Evolutionary conservation across 2,113 vertebrate genomes (phyloP).

Genomic region (Pituophis catenifer): DNA sequence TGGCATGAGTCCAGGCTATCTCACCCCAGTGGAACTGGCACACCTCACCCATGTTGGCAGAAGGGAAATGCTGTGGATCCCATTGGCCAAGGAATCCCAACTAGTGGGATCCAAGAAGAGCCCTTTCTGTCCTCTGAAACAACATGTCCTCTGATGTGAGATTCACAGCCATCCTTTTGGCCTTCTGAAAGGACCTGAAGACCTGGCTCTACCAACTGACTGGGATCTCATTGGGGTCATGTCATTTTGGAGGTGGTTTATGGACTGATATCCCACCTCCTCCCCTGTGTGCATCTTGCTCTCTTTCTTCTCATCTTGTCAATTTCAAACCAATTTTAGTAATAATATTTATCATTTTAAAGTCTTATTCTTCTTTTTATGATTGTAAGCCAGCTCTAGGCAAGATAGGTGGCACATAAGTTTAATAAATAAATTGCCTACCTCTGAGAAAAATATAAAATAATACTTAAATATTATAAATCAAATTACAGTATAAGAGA

Average conservation of each 20-base stretch:
- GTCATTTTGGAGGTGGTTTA: background rate
- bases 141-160: background rate
- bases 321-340: background rate
- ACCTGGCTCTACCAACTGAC: background rate
- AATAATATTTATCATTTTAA: background rate
- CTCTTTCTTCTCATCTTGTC: background rate
- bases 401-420: background rate
- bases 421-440: background rate
- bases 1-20: background rate
- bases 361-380: background rate
- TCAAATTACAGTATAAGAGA: background rate
- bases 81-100: background rate
- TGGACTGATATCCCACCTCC: background rate
- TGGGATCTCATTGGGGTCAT: background rate
- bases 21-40: background rate
- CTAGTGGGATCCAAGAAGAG: background rate
- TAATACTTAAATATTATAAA: background rate
- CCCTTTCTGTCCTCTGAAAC: background rate
- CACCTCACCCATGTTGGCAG: background rate
- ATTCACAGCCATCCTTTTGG: background rate
- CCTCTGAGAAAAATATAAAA: fast-evolving
- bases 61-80: background rate
- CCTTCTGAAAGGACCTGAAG: background rate
- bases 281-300: background rate
- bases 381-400: background rate